These are phyloP conservation scores for Trachelus tabidus DNA, from an alignment of 2,888 invertebrate genomes.

Conservation along the genomic window DNA sequence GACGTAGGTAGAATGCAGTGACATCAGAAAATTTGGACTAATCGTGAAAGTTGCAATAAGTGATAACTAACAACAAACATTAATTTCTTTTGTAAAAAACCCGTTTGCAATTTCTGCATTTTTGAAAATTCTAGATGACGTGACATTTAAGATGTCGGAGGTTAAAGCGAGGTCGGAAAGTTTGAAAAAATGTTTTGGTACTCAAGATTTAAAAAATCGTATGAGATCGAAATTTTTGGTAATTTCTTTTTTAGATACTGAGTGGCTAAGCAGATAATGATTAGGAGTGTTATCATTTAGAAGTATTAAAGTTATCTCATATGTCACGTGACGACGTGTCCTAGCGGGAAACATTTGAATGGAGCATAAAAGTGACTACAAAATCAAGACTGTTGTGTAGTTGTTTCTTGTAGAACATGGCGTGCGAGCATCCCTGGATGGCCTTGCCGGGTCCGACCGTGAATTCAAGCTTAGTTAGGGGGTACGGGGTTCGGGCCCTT, in stretches of 20 bases:
- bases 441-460: slow-evolving; percentile 32
- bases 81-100: no score
- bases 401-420: slow-evolving; percentile 17
- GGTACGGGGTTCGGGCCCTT: neutral
- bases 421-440: slow-evolving; percentile 17
- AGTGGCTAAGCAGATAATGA: neutral
- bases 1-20: neutral
- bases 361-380: neutral
- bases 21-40: no score
- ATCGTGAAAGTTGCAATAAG: no score
- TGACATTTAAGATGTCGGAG: no score
- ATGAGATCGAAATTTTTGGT: no score
- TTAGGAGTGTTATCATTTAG: neutral
- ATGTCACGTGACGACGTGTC: neutral
- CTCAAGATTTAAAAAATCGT: no score
- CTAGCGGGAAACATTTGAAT: neutral
- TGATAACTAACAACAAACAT: no score
- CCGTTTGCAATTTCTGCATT: no score
- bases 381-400: neutral
- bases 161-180: no score
- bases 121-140: no score
- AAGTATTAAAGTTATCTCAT: neutral
- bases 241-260: no score
- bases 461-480: neutral
- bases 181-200: no score